Base-by-base conservation (phyloP, 2,888 invertebrate genomes). In the Hypomecis punctinalis region DNA sequence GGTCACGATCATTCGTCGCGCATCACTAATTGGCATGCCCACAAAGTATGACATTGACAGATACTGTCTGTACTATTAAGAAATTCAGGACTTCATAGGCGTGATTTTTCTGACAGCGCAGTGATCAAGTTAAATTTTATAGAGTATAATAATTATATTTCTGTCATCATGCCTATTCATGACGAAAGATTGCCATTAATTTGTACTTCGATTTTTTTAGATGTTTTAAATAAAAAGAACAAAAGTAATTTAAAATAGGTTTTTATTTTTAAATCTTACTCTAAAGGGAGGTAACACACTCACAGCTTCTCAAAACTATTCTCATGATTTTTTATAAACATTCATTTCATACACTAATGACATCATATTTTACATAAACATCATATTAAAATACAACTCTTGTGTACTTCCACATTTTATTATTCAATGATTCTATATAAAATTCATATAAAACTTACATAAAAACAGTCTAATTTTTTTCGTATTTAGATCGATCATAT, bases 181-280 rank as follows among this genome's bases (percentile, higher is more conserved):
- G 23, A 23, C 1, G 3, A 23, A 23, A 23, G 1, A 3, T 23
- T 2, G 23, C 23, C 3, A 23, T 23, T 23, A 23, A 2, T 23
- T 23, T 23, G 1, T 23, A 23, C 1, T 23, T 23, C 3, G 1
- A 23, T 23, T 23, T 23, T 23, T 23, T 23, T 23, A 3, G 23
- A 23, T 23, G 39, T 39, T 39, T 39, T 9, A 3, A 8, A 35
- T 35, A 45, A 54, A 36, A 58, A 55, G 10, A 23, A 51, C 63
- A 66, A 69, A 59, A 65, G 33, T 35, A 46, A 33, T 42, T 68
- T 75, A 78, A 79, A 80, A 79, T 79, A 84, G 70, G 70, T 70
- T 82, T 82, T 82, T 80, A 75, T 74, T 75, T 80, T 77, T 81
- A 84, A 82, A 83, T 73, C 85, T 86, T 86, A 86, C 53, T 65